Evolutionary conservation across 2,113 vertebrate species (phyloP), one percentile per base, ranked within the genome.

Genomic region (Prunella fulvescens): DNA sequence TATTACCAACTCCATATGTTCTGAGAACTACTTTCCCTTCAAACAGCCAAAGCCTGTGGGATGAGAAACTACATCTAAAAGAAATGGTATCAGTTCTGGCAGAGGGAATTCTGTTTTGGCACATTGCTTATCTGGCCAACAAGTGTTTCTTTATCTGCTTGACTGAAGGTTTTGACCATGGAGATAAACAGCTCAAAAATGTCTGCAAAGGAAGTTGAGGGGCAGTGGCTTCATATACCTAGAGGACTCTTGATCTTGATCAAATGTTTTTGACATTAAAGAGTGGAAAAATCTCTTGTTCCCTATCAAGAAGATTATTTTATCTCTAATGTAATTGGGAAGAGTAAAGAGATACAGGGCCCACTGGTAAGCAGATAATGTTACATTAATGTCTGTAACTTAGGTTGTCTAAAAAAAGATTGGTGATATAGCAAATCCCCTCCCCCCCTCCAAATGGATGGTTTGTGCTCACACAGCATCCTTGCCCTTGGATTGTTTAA

Each of bases 1-100:
- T 92, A 93, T 95, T 95, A 95, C 89, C 91, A 92, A 62, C 74
- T 91, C 94, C 94, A 89, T 96, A 92, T 96, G 93, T 96, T 92
- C 81, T 28, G 73, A 91, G 69, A 91, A 69, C 89, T 93, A 77
- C 81, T 91, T 92, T 94, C 69, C 56, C 25, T 93, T 95, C 89
- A 89, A 79, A 93, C 81, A 95, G 81, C 86, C 23, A 0, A 93
- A 93, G 48, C 53, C 31, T 81, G 88, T 84, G 81, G 86, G 86
- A 84, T 92, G 93, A 96, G 69, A 93, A 95, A 67, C 65, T 72
- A 66, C 72, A 89, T 91, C 42, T 79, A 84, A 78, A 89, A 2
- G n/a, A 95, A 92, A 58, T 48, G 48, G 57, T 71, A 94, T 85
- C 81, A 29, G 61, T 44, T 47, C 61, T 96, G 93, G 93, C 90